Evolutionary conservation across 1,140 invertebrate species (phyloP).

Genomic region (Drosophila saltans): DNA sequence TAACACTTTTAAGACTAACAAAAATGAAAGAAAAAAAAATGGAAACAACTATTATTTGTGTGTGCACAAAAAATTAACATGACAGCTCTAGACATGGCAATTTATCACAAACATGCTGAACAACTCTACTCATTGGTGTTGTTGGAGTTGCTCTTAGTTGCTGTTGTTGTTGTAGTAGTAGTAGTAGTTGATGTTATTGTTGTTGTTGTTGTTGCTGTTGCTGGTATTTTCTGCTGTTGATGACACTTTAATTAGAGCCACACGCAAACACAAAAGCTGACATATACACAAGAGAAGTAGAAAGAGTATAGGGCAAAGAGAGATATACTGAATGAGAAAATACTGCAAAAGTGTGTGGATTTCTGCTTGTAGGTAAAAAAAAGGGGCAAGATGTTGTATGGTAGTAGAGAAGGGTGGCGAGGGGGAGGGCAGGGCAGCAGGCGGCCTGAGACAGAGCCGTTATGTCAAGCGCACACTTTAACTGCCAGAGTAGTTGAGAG

Average conservation of each 20-base stretch:
- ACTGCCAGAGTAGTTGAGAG: slow-evolving; percentile 55
- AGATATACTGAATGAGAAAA: slow-evolving; percentile 1
- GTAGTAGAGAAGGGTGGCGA: neutral
- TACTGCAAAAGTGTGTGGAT: slow-evolving; percentile 11
- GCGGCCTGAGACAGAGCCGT: slow-evolving; percentile 47
- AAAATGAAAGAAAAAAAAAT: neutral
- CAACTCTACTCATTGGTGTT: slow-evolving; percentile 41
- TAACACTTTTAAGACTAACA: slow-evolving; percentile 72
- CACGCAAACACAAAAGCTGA: slow-evolving; percentile 71
- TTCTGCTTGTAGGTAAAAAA: slow-evolving; percentile 3
- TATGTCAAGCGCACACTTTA: slow-evolving; percentile 73
- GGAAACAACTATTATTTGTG: slow-evolving; percentile 68
- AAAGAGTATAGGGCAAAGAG: slow-evolving; percentile 29
- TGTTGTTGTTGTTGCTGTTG: slow-evolving; percentile 31
- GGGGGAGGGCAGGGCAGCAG: neutral
- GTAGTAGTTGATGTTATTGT: slow-evolving; percentile 29
- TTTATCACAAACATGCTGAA: slow-evolving; percentile 75
- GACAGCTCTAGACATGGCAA: slow-evolving; percentile 79
- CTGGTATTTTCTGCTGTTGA: slow-evolving; percentile 63
- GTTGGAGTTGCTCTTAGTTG: slow-evolving; percentile 34
- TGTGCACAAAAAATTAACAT: slow-evolving; percentile 78
- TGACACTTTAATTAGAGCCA: slow-evolving; percentile 81
- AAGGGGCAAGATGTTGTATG: neutral
- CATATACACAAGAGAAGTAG: slow-evolving; percentile 23
- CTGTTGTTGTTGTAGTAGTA: slow-evolving; percentile 32